Evolutionary conservation across 2,113 vertebrate species (phyloP), one percentile per base, ranked within the genome.

Genomic region (Pelecanoides urinatrix): DNA sequence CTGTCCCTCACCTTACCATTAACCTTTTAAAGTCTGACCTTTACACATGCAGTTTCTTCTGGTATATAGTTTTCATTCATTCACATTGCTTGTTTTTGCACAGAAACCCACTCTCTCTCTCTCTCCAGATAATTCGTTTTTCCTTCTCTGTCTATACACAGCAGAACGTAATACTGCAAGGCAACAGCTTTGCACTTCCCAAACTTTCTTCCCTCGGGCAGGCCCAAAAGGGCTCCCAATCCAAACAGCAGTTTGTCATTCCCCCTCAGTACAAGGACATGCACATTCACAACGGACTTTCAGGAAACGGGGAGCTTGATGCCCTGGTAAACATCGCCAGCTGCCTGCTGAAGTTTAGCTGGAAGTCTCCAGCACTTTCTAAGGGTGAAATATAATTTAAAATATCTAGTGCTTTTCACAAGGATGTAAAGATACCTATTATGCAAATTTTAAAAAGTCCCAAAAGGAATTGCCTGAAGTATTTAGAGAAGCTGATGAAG

Each of bases 391-490:
- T 13, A 22, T 17, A 62, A 76, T 86, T 93, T 88, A 8, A 83
- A 96, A 72, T 73, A 88, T 29, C 75, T 6, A 62, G 19, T 14
- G 53, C 75, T 95, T 93, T 88, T 83, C 88, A 88, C 91, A 79
- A 53, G 86, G 79, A 83, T 83, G 50, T 22, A 82, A 79, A 95
- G 91, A 86, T 68, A 88, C 55, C 63, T 65, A 85, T 94, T 88
- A 95, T 88, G 96, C 88, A 95, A 94, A 96, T 86, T 49, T 61
- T 58, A 4, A 52, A 70, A 93, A 68, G 44, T 82, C 71, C 70
- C 53, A 4, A 68, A 95, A 90, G 88, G 79, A 94, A 84, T 42
- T 73, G 91, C 92, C 86, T 9, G 32, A 14, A 97, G 92, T 83
- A 83, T 71, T 90, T 80, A 40, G 83, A 62, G 92, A 88, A 80